Evolutionary conservation across 2,113 vertebrate species (phyloP).

Genomic region (Peucedramus taeniatus): DNA sequence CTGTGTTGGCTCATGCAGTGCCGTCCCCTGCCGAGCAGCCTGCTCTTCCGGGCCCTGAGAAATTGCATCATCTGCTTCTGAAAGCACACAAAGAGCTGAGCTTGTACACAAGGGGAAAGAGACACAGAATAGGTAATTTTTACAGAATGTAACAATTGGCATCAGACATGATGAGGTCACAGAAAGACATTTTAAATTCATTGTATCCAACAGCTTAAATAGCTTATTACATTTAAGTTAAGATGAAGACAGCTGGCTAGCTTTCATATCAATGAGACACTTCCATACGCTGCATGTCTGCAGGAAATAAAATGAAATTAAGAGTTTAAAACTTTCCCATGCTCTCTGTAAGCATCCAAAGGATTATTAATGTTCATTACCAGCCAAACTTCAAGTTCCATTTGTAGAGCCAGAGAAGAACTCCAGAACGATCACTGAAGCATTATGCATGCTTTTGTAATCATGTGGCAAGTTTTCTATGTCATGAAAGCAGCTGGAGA

Average conservation of each 20-base stretch:
- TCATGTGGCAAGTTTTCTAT: slow-evolving; percentile 4
- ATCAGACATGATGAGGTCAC: not conserved
- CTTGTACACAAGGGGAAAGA: not conserved
- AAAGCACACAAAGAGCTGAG: not conserved
- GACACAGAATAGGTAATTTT: not conserved
- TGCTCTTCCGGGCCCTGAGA: not conserved
- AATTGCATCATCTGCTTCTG: not conserved
- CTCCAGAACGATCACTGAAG: not conserved
- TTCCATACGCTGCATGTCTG: not conserved
- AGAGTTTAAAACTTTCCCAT: not conserved
- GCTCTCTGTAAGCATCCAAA: not conserved
- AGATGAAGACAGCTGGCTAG: not conserved
- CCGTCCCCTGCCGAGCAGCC: not conserved
- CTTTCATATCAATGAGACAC: not conserved
- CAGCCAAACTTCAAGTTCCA: not conserved
- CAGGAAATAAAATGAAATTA: not conserved
- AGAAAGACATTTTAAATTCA: not conserved
- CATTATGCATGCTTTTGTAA: slow-evolving; percentile 22
- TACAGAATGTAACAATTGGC: not conserved
- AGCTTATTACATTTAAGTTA: not conserved
- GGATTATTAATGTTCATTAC: not conserved
- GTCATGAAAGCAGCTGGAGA: slow-evolving; percentile 22
- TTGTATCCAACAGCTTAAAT: not conserved
- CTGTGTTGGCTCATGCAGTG: not conserved
- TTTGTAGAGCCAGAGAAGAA: slow-evolving; percentile 28